A percentile compares a stretch with the other conserved stretches of the same genome.
phyloP scores from a whole-genome alignment of 1,140 invertebrate genomes.

The Trissolcus basalis region DNA sequence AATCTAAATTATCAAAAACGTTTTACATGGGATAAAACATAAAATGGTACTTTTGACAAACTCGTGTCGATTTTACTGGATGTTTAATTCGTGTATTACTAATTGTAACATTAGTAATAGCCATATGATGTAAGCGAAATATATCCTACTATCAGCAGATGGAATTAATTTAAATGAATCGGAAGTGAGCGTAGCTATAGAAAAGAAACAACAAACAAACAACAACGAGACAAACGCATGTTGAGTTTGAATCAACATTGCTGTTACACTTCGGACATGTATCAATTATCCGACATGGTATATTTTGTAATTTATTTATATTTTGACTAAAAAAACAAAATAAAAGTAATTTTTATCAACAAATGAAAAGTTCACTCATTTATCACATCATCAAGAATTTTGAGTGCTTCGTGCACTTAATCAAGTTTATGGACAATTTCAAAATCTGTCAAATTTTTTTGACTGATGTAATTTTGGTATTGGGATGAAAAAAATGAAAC shows the following conservation, averaged over 20 bases:
- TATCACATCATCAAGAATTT: too few relatives aligned
- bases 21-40: too few relatives aligned
- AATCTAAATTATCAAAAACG: too few relatives aligned
- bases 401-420: too few relatives aligned
- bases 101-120: conserved; percentile 45
- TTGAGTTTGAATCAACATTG: conserved; percentile 62
- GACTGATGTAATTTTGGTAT: too few relatives aligned
- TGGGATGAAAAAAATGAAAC: too few relatives aligned
- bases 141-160: conserved; percentile 43
- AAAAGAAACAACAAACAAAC: conserved; percentile 11
- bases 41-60: conserved; percentile 21
- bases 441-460: too few relatives aligned
- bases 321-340: conserved; percentile 70
- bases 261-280: conserved; percentile 64
- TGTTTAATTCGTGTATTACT: conserved; percentile 45
- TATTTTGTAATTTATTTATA: conserved; percentile 76
- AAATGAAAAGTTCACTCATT: too few relatives aligned
- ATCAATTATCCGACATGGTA: conserved; percentile 60
- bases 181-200: not conserved
- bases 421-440: too few relatives aligned
- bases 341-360: conserved; percentile 73
- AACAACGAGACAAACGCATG: conserved; percentile 50
- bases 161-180: conserved; percentile 45
- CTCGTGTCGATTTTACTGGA: conserved; percentile 32
- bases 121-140: conserved; percentile 33